These are phyloP conservation scores for Eilema griseolum DNA, from an alignment of 2,888 invertebrate species.

Conservation along the genomic window DNA sequence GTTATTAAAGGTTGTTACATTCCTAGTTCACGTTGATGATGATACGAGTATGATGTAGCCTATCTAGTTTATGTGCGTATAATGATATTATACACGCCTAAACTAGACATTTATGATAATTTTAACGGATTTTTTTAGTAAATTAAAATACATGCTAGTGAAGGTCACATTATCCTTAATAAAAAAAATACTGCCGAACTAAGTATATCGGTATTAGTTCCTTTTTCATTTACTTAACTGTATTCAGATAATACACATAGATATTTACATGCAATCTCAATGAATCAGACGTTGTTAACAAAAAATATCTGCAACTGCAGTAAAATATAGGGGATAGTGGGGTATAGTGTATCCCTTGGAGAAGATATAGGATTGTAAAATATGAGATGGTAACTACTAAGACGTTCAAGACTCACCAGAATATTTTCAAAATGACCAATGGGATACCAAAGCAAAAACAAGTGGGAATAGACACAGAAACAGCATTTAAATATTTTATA, in stretches of 20 bases:
- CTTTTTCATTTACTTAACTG: slow-evolving; percentile 2
- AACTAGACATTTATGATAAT: background rate
- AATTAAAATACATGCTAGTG: background rate
- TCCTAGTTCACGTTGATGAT: slow-evolving; percentile 33
- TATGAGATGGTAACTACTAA: background rate
- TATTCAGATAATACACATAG: background rate
- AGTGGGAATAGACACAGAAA: no score
- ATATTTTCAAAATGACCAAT: background rate
- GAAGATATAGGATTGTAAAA: background rate
- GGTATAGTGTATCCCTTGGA: background rate
- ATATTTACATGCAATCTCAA: background rate
- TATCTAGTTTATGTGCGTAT: background rate
- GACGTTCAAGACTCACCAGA: background rate
- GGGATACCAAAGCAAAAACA: no score
- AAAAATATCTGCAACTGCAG: background rate
- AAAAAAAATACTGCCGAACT: background rate
- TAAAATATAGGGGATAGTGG: background rate
- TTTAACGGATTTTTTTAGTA: background rate
- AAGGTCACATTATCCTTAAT: background rate
- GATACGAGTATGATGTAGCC: background rate
- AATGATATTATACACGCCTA: background rate
- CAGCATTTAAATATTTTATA: no score
- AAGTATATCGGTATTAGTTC: background rate
- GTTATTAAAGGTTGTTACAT: slow-evolving; percentile 39
- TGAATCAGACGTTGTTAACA: background rate